Base-by-base conservation (phyloP, 2,113 vertebrate species). In the Oryzias woworae region DNA sequence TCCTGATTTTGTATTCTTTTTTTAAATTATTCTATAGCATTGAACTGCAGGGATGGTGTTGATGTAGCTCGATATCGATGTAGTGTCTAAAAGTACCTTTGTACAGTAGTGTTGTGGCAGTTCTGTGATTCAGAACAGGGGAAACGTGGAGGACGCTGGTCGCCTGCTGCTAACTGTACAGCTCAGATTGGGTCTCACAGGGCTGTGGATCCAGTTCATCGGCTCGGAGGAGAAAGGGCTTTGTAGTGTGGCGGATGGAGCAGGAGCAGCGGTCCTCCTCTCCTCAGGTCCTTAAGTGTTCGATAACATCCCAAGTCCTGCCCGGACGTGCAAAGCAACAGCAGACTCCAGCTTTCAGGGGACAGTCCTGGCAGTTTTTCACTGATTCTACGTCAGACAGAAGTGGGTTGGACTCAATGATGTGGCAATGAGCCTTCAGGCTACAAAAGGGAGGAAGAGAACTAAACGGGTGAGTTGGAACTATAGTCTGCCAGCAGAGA, bases 1-100 rank as follows among this genome's bases (percentile, higher is more conserved):
- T 51, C 61, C 59, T 20, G 1, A 10, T 14, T 26, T 8, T 6
- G 17, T 28, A 50, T 54, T 5, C 41, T 64, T 45, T 4, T 5
- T 54, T 22, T 49, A 20, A 20, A 20, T 48, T 55, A 49, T 49
- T 23, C 42, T 15, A 51, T 14, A 7, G 41, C 28, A 22, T 43
- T 49, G 62, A 71, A 46, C 52, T 14, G 59, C 4, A 13, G 51
- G 3, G 72, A 28, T 16, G 47, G 23, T 18, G 26, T 61, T 16
- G 12, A 14, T 13, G 50, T 7, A 22, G 67, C 52, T 59, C 53
- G 28, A 20, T 45, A 14, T 67, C 48, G 17, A 57, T 17, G 67
- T 82, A 83, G 79, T 80, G 82, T 80, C 83, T 84, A 62, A 72
- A 75, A 81, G 83, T 85, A 84, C 87, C 81, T 62, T 50, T 54